Conservation (phyloP, 2,113 vertebrate species). For the Hippocampus zosterae region DNA sequence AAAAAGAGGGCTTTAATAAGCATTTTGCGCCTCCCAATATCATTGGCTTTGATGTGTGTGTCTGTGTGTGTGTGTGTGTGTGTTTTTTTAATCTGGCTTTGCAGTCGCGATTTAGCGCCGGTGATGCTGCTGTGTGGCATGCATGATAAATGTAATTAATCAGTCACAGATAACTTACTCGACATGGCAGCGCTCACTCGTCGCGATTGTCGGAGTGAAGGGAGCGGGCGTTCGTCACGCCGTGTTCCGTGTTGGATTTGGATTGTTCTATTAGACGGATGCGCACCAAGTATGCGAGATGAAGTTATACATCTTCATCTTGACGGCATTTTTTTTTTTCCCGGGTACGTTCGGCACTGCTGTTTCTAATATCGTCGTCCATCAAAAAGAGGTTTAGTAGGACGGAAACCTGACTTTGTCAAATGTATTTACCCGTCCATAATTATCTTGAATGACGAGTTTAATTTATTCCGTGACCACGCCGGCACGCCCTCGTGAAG, state of each 20-base stretch:
- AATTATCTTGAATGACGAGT: no score
- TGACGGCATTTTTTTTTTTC: no score
- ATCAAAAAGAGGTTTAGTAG: neutral
- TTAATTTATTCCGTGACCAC: no score
- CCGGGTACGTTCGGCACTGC: no score
- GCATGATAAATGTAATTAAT: conserved; percentile 40
- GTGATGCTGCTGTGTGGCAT: conserved; percentile 28
- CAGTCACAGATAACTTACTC: conserved; percentile 22
- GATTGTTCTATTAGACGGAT: neutral
- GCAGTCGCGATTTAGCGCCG: conserved; percentile 31
- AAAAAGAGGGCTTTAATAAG: conserved; percentile 35
- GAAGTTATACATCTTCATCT: neutral
- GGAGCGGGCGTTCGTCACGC: neutral
- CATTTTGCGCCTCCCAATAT: conserved; percentile 40
- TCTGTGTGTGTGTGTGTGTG: neutral
- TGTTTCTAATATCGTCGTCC: neutral
- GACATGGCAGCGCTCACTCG: conserved; percentile 21
- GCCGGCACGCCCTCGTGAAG: no score
- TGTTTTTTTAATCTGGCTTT: conserved; percentile 30
- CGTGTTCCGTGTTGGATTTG: neutral
- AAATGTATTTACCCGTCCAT: no score
- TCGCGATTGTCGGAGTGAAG: conserved; percentile 14
- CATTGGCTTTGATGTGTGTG: conserved; percentile 41
- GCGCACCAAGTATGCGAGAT: neutral
- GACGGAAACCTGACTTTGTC: no score